Base-by-base conservation (phyloP, 2,113 vertebrate species). In the Tragelaphus buxtoni region DNA sequence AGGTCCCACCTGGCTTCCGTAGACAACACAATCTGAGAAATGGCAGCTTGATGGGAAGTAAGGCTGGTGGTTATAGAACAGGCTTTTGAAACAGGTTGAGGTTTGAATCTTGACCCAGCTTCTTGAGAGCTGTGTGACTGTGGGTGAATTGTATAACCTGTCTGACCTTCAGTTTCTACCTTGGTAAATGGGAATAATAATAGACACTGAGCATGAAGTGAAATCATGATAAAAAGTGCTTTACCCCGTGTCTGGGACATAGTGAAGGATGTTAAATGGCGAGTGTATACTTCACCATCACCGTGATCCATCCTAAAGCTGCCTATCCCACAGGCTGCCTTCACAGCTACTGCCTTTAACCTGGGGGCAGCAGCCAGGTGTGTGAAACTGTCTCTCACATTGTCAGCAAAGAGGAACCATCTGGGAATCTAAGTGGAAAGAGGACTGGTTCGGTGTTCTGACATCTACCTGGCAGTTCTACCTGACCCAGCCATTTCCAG, bases 91-190 rank as follows among this genome's bases (percentile, higher is more conserved):
- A 18, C 4, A 51, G 65, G 12, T 3, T 1, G 14, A 58, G 30
- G 10, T 90, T 60, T 74, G 65, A 82, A 28, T 85, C 55, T 51
- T 58, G 39, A 11, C 3, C 28, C 32, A 42, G 82, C 47, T 82
- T 7, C 76, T 28, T 26, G n/a, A 24, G 32, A 61, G 9, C 80
- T 88, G 61, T 53, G 55, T 86, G 63, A 88, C 60, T 92, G 47
- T n/a, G 80, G 88, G 63, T 42, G 45, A 88, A 53, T 30, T 49
- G 7, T 18, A 8, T 61, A 32, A 79, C 58, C 7, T 74, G 12
- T 83, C 84, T 69, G 47, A 56, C 17, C 55, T 87, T 96, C 58
- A 45, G 1, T 53, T 82, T 94, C 87, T 63, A 92, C 61, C 90
- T 12, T 88, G 30, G 39, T 30, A 55, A 61, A 56, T 28, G 26